Base-by-base conservation (phyloP, 2,113 vertebrate genomes). In the Eubucco bourcierii region DNA sequence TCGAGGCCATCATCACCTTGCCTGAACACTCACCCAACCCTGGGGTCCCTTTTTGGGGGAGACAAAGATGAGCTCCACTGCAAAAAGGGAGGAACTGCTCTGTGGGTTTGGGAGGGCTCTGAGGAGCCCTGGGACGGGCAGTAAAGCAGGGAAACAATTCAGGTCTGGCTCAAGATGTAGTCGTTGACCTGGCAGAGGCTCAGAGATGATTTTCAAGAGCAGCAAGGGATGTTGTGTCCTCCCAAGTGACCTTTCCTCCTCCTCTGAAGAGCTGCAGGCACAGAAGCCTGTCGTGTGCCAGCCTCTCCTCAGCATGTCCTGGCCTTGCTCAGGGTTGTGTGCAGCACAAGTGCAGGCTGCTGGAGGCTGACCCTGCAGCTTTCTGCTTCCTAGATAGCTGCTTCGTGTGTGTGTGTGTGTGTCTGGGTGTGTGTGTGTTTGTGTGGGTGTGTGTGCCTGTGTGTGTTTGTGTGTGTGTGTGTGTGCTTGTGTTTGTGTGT, bases 1-100 rank as follows among this genome's bases (percentile, higher is more conserved):
- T 47, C 70, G 61, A 39, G 23, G 44, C 29, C n/a, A 63, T 78
- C 67, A 59, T 58, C 67, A 15, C 56, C 46, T 46, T n/a, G 29
- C 61, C 80, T 28, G 33, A 70, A 82, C 34, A 55, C 28, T 21
- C 72, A 13, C 55, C 50, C 0, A 1, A 2, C 29, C n/a, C n/a
- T 1, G 0, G 3, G 6, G 10, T 67, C 8, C 29, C 28, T 27
- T 72, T 44, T 3, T 47, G 18, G 37, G 33, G 31, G n/a, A n/a
- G 23, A 3, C 0, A 2, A 29, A 10, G 59, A 13, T 0, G 4
- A 71, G 21, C 55, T 82, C 65, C n/a, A 6, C 27, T 9, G n/a
- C 1, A 4, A 6, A 12, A 77, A 39, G 20, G 31, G 34, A 70
- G 18, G 9, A 31, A 12, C 9, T 14, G 4, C 50, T 74, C 33